Percentiles rank a stretch among this genome's conserved stretches.
Evolutionary conservation across 2,113 vertebrate species (phyloP).

Genomic region (Caranx melampygus): DNA sequence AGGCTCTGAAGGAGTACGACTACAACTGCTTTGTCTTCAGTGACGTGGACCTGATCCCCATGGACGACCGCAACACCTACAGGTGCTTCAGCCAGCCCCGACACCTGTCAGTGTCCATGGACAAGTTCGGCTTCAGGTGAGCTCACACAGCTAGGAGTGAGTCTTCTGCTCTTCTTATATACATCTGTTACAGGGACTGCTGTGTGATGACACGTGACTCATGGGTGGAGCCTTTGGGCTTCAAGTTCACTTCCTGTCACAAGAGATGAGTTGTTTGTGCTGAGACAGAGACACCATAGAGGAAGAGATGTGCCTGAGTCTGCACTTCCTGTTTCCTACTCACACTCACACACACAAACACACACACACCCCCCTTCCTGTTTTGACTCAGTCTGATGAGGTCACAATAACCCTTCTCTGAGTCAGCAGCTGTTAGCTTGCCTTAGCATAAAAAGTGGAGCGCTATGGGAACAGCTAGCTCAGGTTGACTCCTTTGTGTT

Average conservation of each 20-base stretch:
- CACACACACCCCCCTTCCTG: no score
- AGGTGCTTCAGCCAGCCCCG: constrained; percentile 92
- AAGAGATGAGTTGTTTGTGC: background rate
- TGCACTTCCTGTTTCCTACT: constrained; percentile 57
- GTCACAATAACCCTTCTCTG: no score
- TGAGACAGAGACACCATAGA: constrained; percentile 35
- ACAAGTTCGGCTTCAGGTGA: constrained; percentile 97
- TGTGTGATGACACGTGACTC: background rate
- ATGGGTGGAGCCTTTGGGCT: background rate
- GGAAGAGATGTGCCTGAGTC: constrained; percentile 32
- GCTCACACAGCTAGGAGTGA: background rate
- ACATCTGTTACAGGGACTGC: no score
- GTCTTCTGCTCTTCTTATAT: background rate
- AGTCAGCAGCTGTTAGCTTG: no score
- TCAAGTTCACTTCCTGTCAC: constrained; percentile 11
- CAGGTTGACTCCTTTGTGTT: no score
- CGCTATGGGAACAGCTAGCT: no score
- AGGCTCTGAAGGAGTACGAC: constrained; percentile 94
- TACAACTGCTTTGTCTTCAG: constrained; percentile 97
- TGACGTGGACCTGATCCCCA: constrained; percentile 96
- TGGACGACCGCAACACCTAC: constrained; percentile 95
- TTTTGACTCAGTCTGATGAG: no score
- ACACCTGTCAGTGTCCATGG: constrained; percentile 96
- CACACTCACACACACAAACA: background rate
- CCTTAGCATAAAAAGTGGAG: no score